Evolutionary conservation across 1,140 invertebrate genomes (phyloP).

Genomic region (Euwallacea fornicatus): DNA sequence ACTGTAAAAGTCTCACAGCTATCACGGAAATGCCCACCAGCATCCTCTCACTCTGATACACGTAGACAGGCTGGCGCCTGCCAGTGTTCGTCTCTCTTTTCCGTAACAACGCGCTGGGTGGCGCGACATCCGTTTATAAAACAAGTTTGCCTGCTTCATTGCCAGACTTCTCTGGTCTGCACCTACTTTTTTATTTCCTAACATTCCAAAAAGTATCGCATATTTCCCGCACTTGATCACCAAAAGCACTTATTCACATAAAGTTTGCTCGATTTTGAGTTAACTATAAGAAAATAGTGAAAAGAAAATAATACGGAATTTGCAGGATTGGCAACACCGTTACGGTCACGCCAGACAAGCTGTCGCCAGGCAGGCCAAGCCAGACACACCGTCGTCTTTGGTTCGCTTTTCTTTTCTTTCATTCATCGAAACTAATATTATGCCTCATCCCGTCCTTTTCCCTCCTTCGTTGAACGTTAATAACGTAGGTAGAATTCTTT

Average conservation of each 20-base stretch:
- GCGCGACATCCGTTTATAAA: conserved; percentile 66
- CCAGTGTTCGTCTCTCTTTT: conserved; percentile 36
- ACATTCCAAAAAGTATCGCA: conserved; percentile 3
- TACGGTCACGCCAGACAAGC: conserved; percentile 81
- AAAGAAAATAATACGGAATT: conserved; percentile 50
- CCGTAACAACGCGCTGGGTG: conserved; percentile 45
- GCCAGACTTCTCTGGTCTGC: conserved; percentile 47
- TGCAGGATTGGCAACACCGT: conserved; percentile 67
- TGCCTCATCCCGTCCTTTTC: conserved; percentile 35
- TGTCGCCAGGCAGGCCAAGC: conserved; percentile 75
- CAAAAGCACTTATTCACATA: not conserved
- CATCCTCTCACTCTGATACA: conserved; percentile 24
- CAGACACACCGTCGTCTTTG: conserved; percentile 74
- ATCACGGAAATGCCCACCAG: conserved; percentile 21
- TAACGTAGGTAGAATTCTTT: conserved; percentile 10
- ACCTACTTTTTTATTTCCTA: conserved; percentile 33
- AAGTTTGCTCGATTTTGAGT: too few relatives aligned
- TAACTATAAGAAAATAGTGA: too few relatives aligned
- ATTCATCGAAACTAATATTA: conserved; percentile 43
- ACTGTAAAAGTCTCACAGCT: conserved; percentile 48
- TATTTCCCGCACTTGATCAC: not conserved
- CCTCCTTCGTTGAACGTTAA: conserved; percentile 1
- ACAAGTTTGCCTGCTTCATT: conserved; percentile 64
- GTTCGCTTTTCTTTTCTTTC: conserved; percentile 47
- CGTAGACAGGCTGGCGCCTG: conserved; percentile 27